Evolutionary conservation across 2,113 vertebrate species (phyloP), one percentile per base, ranked within the genome.

Genomic region (Phyllopteryx taeniolatus): DNA sequence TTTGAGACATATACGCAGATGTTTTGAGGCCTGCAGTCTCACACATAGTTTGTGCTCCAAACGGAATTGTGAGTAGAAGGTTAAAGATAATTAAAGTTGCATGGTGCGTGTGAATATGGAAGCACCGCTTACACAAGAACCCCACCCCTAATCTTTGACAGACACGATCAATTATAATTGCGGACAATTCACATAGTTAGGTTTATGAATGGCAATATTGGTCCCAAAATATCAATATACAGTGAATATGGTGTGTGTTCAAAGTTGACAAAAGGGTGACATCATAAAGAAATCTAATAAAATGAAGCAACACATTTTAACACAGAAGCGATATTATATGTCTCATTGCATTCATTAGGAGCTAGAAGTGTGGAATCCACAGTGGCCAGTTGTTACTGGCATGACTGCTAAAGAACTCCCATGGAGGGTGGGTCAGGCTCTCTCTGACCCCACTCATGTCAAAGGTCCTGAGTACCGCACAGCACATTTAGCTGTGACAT

Each of bases 51-150:
- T 61, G 15, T 20, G 31, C 72, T 73, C 5, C 66, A 76, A 69
- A 81, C 65, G 46, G 75, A 70, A 42, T 76, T 81, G 72, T 78
- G 79, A 71, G 77, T 72, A 79, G 75, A 78, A 71, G 57, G 61
- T 60, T 83, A 78, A 67, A 80, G 77, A 72, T 79, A 73, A 79
- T 82, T 81, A 64, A 62, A 74, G 70, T 31, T 49, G 47, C 67
- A 60, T 2, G 22, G 35, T 67, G 33, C 74, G 62, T 51, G 44
- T 63, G 43, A 19, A n/a, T 47, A 59, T 11, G 14, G 35, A 3
- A 19, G 22, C 20, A 8, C 19, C 60, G 79, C 82, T 84, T 79
- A 66, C 77, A 27, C 27, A 27, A 27, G 27, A 27, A 27, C 4
- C 43, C 5, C 5, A 2, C 67, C 54, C 27, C 54, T 64, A 74